Evolutionary conservation across 2,113 vertebrate species (phyloP).

Genomic region (Perca fluviatilis): DNA sequence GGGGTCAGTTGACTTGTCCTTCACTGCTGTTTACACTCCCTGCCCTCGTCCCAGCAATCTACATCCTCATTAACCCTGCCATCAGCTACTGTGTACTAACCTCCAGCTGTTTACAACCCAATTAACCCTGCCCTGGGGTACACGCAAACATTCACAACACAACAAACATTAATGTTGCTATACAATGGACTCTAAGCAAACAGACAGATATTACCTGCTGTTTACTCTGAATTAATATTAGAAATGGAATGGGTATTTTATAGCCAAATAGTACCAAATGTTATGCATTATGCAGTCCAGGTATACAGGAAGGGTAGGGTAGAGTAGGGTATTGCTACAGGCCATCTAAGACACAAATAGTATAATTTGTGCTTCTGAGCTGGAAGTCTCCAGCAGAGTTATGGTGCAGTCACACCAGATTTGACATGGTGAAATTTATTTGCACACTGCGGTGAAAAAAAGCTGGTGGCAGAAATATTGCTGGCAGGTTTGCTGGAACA

Average conservation of each 20-base stretch:
- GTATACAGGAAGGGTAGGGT: not conserved
- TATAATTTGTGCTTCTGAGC: conserved; percentile 23
- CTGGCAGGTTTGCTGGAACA: conserved; percentile 25
- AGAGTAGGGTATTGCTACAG: not conserved
- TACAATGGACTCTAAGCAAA: not conserved
- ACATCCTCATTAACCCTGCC: conserved; percentile 48
- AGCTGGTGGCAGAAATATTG: conserved; percentile 8
- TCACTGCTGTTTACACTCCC: not conserved
- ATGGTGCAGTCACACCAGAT: conserved; percentile 30
- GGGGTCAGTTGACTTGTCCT: conserved; percentile 88
- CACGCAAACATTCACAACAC: not conserved
- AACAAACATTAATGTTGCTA: conserved; percentile 20
- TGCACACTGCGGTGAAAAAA: conserved; percentile 41
- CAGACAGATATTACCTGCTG: not conserved
- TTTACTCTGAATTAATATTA: conserved; percentile 15
- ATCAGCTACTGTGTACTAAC: conserved; percentile 34
- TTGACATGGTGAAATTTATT: conserved; percentile 50
- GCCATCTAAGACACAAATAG: conserved; percentile 32
- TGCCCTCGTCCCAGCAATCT: conserved; percentile 26
- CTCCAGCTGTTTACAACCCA: conserved; percentile 58
- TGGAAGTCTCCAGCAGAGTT: conserved; percentile 38
- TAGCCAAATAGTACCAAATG: conserved; percentile 12
- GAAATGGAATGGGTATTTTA: conserved; percentile 4
- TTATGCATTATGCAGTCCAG: conserved; percentile 28
- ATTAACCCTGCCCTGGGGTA: conserved; percentile 61